Conservation (phyloP, 2,888 invertebrate genomes). For the Branchellion lobata region DNA sequence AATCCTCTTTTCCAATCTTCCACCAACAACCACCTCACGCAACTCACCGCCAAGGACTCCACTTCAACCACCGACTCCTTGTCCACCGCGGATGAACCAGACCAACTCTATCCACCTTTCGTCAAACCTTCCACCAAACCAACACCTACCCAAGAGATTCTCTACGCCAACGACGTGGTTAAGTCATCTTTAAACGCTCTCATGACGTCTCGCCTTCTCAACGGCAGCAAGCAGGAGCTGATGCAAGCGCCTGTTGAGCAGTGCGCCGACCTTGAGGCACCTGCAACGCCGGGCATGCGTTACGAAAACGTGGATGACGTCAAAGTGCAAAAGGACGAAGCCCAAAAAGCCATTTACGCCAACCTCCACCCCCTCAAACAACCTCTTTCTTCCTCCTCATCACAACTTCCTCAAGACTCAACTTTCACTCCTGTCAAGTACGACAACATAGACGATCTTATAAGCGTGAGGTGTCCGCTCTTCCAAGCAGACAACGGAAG, state of each 20-base stretch:
- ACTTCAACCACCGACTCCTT: too few relatives aligned
- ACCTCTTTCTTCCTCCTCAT: neutral
- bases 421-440: neutral
- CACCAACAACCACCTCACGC: neutral
- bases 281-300: too few relatives aligned
- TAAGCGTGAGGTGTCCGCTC: neutral
- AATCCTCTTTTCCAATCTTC: constrained; percentile 1
- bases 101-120: neutral
- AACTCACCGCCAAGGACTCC: neutral
- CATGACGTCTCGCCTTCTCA: too few relatives aligned
- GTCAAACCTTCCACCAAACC: neutral
- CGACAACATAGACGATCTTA: constrained; percentile 2
- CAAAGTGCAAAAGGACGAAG: neutral
- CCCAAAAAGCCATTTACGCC: neutral
- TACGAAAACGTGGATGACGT: neutral
- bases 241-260: too few relatives aligned
- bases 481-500: neutral
- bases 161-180: neutral
- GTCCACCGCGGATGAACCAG: neutral
- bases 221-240: too few relatives aligned
- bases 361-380: neutral
- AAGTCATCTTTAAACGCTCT: neutral
- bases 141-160: neutral
- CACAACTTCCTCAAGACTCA: neutral
- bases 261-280: too few relatives aligned